A percentile compares a stretch with the other conserved stretches of the same genome.
Evolutionary conservation across 2,888 invertebrate species (phyloP).

Genomic region (Autographa pulchrina): DNA sequence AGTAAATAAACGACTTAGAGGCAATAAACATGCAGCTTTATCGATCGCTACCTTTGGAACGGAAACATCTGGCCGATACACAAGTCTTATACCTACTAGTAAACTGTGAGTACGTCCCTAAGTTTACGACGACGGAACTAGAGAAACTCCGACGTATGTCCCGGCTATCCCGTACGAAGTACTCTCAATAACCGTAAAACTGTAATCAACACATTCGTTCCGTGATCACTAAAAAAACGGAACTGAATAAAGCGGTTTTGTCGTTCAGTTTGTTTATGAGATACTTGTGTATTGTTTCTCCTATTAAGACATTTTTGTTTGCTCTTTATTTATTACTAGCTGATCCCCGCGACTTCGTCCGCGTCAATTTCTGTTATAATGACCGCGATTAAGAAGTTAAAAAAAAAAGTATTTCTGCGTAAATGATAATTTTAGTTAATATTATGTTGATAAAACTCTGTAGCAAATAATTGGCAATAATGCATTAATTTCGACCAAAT

Average conservation of each 20-base stretch:
- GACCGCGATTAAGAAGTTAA: too few species aligned
- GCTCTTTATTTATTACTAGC: too few species aligned
- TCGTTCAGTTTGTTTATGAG: not conserved
- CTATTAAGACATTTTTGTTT: too few species aligned
- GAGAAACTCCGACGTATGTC: constrained; percentile 41
- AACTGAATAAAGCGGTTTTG: not conserved
- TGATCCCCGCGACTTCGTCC: too few species aligned
- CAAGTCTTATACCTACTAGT: constrained; percentile 36
- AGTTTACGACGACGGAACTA: constrained; percentile 51
- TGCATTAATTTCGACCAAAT: too few species aligned
- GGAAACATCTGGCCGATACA: constrained; percentile 63
- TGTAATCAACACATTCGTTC: constrained; percentile 39
- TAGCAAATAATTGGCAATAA: too few species aligned
- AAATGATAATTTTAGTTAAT: too few species aligned
- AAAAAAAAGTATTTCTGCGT: too few species aligned
- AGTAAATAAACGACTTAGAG: constrained; percentile 3
- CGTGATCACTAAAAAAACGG: not conserved
- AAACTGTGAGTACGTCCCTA: constrained; percentile 28
- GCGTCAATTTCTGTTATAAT: too few species aligned
- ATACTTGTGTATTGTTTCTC: too few species aligned
- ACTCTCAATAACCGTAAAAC: constrained; percentile 53
- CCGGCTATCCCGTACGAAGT: constrained; percentile 43
- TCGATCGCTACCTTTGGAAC: constrained; percentile 57
- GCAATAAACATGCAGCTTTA: constrained; percentile 50
- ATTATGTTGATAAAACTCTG: too few species aligned